A percentile compares a stretch with the other conserved stretches of the same genome.
Conservation (phyloP, 2,113 vertebrate species). For the Tonatia bakeri region DNA sequence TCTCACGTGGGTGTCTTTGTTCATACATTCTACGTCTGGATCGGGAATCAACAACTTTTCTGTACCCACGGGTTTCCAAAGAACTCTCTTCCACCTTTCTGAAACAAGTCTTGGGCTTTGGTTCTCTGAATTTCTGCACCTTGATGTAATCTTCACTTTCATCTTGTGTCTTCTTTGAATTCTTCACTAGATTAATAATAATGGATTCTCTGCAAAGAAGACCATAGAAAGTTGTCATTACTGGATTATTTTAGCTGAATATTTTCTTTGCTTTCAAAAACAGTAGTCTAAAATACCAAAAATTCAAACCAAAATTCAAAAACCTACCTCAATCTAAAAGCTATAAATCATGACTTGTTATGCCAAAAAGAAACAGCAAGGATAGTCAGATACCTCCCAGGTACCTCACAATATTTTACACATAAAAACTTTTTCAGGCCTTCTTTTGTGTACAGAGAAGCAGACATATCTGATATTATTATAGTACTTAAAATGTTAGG, state of each 20-base stretch:
- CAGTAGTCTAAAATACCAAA: not conserved
- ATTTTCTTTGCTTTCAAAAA: constrained; percentile 40
- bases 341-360: not conserved
- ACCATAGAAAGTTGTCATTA: constrained; percentile 52
- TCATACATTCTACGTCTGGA: constrained; percentile 17
- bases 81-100: constrained; percentile 62
- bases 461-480: not conserved
- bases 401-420: not conserved
- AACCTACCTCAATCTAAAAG: not conserved
- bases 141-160: constrained; percentile 83
- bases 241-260: constrained; percentile 29
- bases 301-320: not conserved
- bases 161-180: constrained; percentile 82
- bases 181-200: constrained; percentile 76
- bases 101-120: constrained; percentile 73
- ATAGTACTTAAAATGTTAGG: constrained; percentile 2
- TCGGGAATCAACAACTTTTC: constrained; percentile 30
- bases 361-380: not conserved
- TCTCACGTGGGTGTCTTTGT: constrained; percentile 33
- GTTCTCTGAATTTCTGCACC: constrained; percentile 81
- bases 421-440: not conserved
- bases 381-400: not conserved
- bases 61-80: constrained; percentile 30
- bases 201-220: constrained; percentile 82
- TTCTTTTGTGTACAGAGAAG: constrained; percentile 4